These are phyloP conservation scores for Matsumurasca onukii DNA, from an alignment of 1,140 invertebrate genomes.

Conservation along the genomic window DNA sequence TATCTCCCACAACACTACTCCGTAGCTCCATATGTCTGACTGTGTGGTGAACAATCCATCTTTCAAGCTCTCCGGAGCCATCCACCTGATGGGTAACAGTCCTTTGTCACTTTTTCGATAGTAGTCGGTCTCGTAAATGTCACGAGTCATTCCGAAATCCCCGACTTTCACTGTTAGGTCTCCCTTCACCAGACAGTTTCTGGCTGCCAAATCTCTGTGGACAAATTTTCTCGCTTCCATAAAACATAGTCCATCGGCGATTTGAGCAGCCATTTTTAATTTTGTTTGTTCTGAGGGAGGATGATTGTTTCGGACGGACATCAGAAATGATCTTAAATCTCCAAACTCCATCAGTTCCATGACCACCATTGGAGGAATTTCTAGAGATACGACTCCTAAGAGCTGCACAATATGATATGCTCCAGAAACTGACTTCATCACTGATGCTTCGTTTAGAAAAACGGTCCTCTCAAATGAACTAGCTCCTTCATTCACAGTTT, in stretches of 20 bases:
- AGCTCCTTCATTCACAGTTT: conserved; percentile 90
- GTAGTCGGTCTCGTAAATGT: conserved; percentile 97
- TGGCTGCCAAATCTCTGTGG: conserved; percentile 94
- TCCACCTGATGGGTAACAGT: conserved; percentile 78
- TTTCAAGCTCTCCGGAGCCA: conserved; percentile 94
- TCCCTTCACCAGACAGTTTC: conserved; percentile 96
- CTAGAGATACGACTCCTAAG: conserved; percentile 91
- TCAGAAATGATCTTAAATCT: conserved; percentile 90
- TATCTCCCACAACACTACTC: conserved; percentile 98
- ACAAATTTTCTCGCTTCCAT: conserved; percentile 92
- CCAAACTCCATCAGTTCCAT: conserved; percentile 98
- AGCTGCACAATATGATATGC: conserved; percentile 92
- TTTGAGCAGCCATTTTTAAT: conserved; percentile 90
- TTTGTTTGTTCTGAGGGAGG: conserved; percentile 52
- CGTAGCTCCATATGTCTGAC: conserved; percentile 97
- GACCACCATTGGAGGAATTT: conserved; percentile 87
- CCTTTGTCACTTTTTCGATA: conserved; percentile 93
- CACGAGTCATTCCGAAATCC: conserved; percentile 94
- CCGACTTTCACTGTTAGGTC: conserved; percentile 94
- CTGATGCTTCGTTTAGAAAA: conserved; percentile 92
- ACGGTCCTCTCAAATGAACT: conserved; percentile 73
- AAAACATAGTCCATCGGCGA: conserved; percentile 98
- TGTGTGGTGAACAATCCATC: conserved; percentile 91
- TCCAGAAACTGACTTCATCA: conserved; percentile 82
- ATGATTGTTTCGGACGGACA: conserved; percentile 48